Evolutionary conservation across 2,888 invertebrate genomes (phyloP).

Genomic region (Drosophila bunnanda): DNA sequence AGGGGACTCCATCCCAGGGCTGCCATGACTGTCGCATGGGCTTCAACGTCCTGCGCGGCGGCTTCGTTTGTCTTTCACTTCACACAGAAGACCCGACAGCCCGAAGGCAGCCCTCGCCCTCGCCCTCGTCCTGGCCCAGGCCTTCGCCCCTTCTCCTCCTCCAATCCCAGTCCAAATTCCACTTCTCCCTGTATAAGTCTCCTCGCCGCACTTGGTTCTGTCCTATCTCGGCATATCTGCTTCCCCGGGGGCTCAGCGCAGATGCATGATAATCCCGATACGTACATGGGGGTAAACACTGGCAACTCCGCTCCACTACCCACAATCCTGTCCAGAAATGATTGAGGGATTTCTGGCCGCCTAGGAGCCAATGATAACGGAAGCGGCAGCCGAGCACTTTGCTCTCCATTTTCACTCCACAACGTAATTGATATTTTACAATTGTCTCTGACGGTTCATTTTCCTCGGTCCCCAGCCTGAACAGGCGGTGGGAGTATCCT

Average conservation of each 20-base stretch:
- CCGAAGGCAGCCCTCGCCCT: slow-evolving; percentile 28
- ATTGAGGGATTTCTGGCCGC: slow-evolving; percentile 71
- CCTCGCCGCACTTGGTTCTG: not conserved
- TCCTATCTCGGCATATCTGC: slow-evolving; percentile 33
- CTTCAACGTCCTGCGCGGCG: slow-evolving; percentile 41
- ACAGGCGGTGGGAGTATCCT: not conserved
- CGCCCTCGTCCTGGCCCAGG: not conserved
- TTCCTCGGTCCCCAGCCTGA: slow-evolving; percentile 10
- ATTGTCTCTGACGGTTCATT: slow-evolving; percentile 56
- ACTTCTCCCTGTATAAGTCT: not conserved
- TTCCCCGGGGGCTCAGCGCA: slow-evolving; percentile 38
- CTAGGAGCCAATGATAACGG: slow-evolving; percentile 53
- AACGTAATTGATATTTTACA: slow-evolving; percentile 75
- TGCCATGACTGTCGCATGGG: slow-evolving; percentile 48
- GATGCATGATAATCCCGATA: slow-evolving; percentile 55
- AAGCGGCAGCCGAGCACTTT: slow-evolving; percentile 65
- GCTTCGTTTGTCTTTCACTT: slow-evolving; percentile 57
- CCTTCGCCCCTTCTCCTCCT: not conserved
- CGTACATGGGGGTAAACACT: slow-evolving; percentile 29
- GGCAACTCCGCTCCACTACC: slow-evolving; percentile 10
- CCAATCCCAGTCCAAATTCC: not conserved
- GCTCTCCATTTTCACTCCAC: slow-evolving; percentile 58
- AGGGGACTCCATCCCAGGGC: slow-evolving; percentile 30
- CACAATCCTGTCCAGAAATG: slow-evolving; percentile 68
- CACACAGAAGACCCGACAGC: slow-evolving; percentile 43